Conservation (phyloP, 2,797 vertebrate species). For the Rachycentron canadum region DNA sequence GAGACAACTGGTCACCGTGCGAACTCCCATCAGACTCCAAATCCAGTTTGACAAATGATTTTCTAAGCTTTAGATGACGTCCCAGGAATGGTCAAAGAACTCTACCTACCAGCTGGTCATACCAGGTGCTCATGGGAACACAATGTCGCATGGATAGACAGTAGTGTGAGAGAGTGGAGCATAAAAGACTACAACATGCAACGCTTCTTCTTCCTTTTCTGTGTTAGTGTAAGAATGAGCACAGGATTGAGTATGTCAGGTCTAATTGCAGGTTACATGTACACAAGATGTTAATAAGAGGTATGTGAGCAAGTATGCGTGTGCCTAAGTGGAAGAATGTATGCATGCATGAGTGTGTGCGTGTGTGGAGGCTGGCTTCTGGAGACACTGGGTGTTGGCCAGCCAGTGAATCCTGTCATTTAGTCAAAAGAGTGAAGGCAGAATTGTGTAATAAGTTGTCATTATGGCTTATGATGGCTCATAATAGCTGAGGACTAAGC, state of each 20-base stretch:
- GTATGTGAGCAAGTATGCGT: conserved; percentile 61
- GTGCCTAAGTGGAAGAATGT: conserved; percentile 36
- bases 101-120: conserved; percentile 83
- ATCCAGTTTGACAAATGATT: conserved; percentile 24
- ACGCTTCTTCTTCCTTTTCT: conserved; percentile 38
- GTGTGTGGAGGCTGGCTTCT: conserved; percentile 37
- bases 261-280: conserved; percentile 70
- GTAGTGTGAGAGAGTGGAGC: conserved; percentile 18
- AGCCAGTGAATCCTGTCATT: conserved; percentile 77
- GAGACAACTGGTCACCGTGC: conserved; percentile 56
- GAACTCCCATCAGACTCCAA: conserved; percentile 44
- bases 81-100: conserved; percentile 6
- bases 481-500: conserved; percentile 68
- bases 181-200: conserved; percentile 21
- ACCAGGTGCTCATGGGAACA: conserved; percentile 85
- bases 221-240: conserved; percentile 41
- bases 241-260: conserved; percentile 45
- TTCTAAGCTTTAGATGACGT: not conserved
- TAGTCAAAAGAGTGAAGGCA: conserved; percentile 69
- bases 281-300: conserved; percentile 66
- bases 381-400: conserved; percentile 70
- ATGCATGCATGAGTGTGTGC: conserved; percentile 51
- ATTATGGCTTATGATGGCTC: conserved; percentile 74
- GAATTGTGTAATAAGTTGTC: conserved; percentile 65
- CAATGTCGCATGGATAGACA: conserved; percentile 48